Conservation (phyloP, 2,113 vertebrate genomes). For the Nycticryphes semicollaris region DNA sequence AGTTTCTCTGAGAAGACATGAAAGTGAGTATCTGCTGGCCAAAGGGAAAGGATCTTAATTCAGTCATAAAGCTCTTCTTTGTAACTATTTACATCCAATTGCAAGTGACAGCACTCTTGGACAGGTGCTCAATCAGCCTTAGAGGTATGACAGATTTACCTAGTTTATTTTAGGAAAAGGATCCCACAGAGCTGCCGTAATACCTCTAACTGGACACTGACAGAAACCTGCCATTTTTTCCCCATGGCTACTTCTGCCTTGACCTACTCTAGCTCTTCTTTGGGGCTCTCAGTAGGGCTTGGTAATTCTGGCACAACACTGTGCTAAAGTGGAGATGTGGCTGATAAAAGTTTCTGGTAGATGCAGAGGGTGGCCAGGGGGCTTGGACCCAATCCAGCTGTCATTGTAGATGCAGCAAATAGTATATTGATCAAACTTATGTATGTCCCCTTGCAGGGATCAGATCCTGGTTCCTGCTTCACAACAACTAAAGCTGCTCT, state of each 20-base stretch:
- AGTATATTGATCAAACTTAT: not conserved
- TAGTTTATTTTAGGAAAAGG: not conserved
- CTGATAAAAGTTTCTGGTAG: not conserved
- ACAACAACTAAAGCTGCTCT: constrained; percentile 1
- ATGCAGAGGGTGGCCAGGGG: not conserved
- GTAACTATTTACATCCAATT: not conserved
- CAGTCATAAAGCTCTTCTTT: not conserved
- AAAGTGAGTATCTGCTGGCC: not conserved
- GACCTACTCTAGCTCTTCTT: not conserved
- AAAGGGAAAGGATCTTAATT: not conserved
- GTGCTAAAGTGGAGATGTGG: not conserved
- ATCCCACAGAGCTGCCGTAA: not conserved
- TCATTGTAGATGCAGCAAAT: not conserved
- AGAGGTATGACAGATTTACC: not conserved
- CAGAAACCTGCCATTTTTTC: not conserved
- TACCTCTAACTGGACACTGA: not conserved
- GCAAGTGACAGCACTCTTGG: not conserved
- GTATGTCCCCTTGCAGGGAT: not conserved
- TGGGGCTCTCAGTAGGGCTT: not conserved
- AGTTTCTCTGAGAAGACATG: not conserved
- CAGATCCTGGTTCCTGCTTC: constrained; percentile 6
- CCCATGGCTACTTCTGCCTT: not conserved
- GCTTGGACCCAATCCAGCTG: not conserved
- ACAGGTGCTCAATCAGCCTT: not conserved
- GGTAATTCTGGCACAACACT: not conserved